Conservation (phyloP, 23 tunicate species). For the Oikopleura dioica region DNA sequence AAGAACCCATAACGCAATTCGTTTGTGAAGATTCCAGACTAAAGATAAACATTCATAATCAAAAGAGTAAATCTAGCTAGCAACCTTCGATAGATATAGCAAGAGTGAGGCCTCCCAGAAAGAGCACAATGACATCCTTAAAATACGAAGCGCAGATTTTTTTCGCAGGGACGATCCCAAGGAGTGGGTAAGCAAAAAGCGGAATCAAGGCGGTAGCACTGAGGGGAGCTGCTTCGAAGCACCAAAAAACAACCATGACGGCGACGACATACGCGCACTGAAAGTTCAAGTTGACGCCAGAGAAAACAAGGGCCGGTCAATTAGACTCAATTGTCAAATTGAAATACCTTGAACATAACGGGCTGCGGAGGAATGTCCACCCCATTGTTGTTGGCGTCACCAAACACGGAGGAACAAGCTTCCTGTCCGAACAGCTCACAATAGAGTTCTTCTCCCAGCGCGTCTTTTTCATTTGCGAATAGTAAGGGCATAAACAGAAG, state of each 20-base stretch:
- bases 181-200: background rate
- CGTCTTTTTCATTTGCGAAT: too few species aligned
- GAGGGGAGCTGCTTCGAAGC: background rate
- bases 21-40: constrained; percentile 66
- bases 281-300: too few species aligned
- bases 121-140: constrained; percentile 53
- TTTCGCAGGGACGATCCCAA: background rate
- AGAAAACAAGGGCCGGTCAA: too few species aligned
- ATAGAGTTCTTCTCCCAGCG: too few species aligned
- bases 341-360: too few species aligned
- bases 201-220: background rate
- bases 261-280: background rate
- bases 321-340: too few species aligned
- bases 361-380: too few species aligned
- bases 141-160: constrained; percentile 25
- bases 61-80: too few species aligned
- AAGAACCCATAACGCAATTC: constrained; percentile 59
- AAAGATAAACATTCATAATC: background rate
- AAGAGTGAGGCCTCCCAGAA: constrained; percentile 66
- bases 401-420: too few species aligned
- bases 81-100: constrained; percentile 60
- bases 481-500: too few species aligned
- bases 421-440: too few species aligned
- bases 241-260: background rate
- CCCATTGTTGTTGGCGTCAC: too few species aligned